phyloP scores from a whole-genome alignment of 1,140 invertebrate species.

The Monochamus saltuarius region DNA sequence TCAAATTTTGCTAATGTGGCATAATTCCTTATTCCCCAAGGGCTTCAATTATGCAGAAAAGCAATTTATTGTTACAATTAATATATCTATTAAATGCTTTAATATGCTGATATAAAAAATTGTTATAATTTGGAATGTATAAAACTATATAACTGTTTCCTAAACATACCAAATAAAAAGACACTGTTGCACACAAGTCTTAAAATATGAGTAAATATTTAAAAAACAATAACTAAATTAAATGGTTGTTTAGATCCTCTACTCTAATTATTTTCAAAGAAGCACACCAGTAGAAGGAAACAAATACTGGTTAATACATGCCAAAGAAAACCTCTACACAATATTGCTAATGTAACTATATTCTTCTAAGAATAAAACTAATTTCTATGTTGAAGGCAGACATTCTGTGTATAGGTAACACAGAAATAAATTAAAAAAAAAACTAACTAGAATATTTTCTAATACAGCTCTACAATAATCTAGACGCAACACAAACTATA shows the following conservation, averaged over 20 bases:
- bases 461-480: constrained; percentile 31
- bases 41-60: too few species aligned
- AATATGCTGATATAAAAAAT: too few species aligned
- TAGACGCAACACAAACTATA: constrained; percentile 47
- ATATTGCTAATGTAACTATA: constrained; percentile 22
- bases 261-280: constrained; percentile 19
- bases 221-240: not conserved
- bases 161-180: too few species aligned
- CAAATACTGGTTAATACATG: constrained; percentile 9
- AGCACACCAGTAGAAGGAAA: constrained; percentile 28
- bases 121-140: too few species aligned
- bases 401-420: constrained; percentile 20
- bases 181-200: too few species aligned
- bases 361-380: constrained; percentile 10
- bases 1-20: too few species aligned
- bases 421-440: constrained; percentile 20
- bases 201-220: too few species aligned
- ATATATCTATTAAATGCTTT: too few species aligned
- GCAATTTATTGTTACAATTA: too few species aligned
- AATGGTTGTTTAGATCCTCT: not conserved
- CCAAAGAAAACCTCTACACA: constrained; percentile 32
- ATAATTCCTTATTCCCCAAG: too few species aligned
- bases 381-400: constrained; percentile 32
- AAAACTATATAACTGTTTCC: too few species aligned
- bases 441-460: constrained; percentile 19